phyloP scores from a whole-genome alignment of 2,888 invertebrate species.

The Aplocera efformata region DNA sequence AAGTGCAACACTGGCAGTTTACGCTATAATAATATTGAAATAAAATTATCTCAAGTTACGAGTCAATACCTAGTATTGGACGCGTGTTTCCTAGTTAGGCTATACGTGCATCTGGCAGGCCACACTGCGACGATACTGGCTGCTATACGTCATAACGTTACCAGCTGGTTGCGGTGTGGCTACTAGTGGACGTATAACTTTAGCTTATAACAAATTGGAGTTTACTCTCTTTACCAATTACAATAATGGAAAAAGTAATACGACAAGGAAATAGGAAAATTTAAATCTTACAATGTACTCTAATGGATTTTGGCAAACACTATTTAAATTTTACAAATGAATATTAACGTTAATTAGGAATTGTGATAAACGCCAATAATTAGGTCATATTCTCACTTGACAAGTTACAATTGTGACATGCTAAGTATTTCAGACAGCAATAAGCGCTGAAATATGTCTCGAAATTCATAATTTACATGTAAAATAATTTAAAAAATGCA shows the following conservation, averaged over 20 bases:
- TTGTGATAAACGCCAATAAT: too few species aligned
- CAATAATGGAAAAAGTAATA: neutral
- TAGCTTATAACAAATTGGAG: slow-evolving; percentile 6
- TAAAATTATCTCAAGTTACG: slow-evolving; percentile 15
- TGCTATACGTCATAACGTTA: too few species aligned
- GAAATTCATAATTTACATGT: too few species aligned
- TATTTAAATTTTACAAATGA: too few species aligned
- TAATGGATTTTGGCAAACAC: slow-evolving; percentile 23
- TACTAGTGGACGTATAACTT: neutral
- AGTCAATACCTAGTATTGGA: slow-evolving; percentile 14
- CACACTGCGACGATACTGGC: too few species aligned
- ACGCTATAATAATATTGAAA: slow-evolving; percentile 26
- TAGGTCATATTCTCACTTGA: too few species aligned
- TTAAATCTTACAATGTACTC: slow-evolving; percentile 6
- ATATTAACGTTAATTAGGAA: too few species aligned
- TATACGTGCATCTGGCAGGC: neutral
- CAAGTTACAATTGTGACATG: too few species aligned
- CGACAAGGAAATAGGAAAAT: slow-evolving; percentile 5
- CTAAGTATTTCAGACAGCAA: too few species aligned
- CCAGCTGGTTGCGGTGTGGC: too few species aligned
- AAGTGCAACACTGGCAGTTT: slow-evolving; percentile 47
- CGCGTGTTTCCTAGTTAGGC: slow-evolving; percentile 13
- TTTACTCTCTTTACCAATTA: neutral
- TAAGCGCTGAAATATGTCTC: too few species aligned
- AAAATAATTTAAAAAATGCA: too few species aligned